Percentiles rank a stretch among this genome's conserved stretches.
Conservation (phyloP, 2,888 invertebrate species). For the Holacanthella duospinosa region DNA sequence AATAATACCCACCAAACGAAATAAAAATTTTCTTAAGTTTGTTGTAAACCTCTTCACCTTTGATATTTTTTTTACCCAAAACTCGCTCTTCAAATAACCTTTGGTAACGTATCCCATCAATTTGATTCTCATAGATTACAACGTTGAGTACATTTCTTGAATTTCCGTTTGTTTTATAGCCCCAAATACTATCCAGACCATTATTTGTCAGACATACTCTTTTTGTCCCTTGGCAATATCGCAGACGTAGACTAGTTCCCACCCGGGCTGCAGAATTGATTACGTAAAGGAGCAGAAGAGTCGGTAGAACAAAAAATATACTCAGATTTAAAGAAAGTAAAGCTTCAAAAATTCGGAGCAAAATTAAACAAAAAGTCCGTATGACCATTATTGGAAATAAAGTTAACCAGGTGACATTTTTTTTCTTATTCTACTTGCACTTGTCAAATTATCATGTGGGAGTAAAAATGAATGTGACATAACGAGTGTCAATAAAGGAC, state of each 20-base stretch:
- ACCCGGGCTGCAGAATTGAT: conserved; percentile 8
- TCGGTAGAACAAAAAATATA: neutral
- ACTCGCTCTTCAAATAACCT: conserved; percentile 11
- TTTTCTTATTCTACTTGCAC: no score
- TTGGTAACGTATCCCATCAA: conserved; percentile 15
- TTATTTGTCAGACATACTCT: conserved; percentile 1
- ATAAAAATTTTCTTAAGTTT: conserved; percentile 29
- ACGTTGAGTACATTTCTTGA: conserved; percentile 17
- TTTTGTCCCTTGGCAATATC: neutral
- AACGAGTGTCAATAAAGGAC: no score
- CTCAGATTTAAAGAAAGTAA: neutral
- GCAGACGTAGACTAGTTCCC: neutral
- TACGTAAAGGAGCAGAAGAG: neutral
- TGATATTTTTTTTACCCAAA: neutral
- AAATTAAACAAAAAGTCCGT: no score
- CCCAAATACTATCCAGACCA: conserved; percentile 20
- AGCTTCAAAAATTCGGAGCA: neutral
- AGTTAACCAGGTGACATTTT: no score
- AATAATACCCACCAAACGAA: conserved; percentile 27
- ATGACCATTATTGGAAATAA: no score
- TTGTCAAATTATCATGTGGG: no score
- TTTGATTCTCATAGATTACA: conserved; percentile 12
- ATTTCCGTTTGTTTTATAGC: conserved; percentile 15
- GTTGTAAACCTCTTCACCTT: conserved; percentile 13
- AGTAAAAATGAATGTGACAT: no score